phyloP scores from a whole-genome alignment of 2,888 invertebrate species.

The Atrina japonica region DNA sequence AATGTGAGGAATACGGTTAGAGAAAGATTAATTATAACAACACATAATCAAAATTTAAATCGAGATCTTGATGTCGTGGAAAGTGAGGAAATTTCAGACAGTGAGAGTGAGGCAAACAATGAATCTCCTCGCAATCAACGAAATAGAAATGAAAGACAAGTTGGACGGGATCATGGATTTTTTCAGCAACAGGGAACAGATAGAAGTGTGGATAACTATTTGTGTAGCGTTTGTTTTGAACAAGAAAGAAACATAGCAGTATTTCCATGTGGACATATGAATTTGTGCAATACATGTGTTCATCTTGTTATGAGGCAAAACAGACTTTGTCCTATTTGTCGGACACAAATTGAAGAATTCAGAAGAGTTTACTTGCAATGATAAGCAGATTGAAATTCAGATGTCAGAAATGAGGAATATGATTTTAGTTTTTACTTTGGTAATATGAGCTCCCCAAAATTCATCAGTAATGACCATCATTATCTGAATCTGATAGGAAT shows the following conservation, averaged over 20 bases:
- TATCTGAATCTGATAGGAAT: too few species aligned
- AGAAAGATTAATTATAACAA: not conserved
- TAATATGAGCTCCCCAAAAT: too few species aligned
- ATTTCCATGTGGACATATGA: conserved; percentile 58
- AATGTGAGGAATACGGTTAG: conserved; percentile 20
- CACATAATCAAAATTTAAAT: not conserved
- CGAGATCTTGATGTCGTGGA: conserved; percentile 9
- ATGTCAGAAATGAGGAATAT: too few species aligned
- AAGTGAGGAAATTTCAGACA: conserved; percentile 3
- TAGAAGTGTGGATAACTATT: conserved; percentile 6
- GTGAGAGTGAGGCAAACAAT: not conserved
- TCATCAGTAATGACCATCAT: too few species aligned
- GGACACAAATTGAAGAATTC: conserved; percentile 41
- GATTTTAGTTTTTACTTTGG: not conserved
- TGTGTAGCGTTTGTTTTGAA: conserved; percentile 52
- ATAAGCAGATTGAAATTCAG: not conserved
- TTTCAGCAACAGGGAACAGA: not conserved
- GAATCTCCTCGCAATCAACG: not conserved
- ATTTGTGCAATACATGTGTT: conserved; percentile 51
- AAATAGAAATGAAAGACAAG: not conserved
- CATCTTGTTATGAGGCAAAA: conserved; percentile 32
- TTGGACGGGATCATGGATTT: not conserved
- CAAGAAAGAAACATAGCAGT: conserved; percentile 46
- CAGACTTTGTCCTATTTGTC: conserved; percentile 51
- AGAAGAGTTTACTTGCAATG: conserved; percentile 42